phyloP scores from a whole-genome alignment of 2,113 vertebrate species.

The Heterotis niloticus region DNA sequence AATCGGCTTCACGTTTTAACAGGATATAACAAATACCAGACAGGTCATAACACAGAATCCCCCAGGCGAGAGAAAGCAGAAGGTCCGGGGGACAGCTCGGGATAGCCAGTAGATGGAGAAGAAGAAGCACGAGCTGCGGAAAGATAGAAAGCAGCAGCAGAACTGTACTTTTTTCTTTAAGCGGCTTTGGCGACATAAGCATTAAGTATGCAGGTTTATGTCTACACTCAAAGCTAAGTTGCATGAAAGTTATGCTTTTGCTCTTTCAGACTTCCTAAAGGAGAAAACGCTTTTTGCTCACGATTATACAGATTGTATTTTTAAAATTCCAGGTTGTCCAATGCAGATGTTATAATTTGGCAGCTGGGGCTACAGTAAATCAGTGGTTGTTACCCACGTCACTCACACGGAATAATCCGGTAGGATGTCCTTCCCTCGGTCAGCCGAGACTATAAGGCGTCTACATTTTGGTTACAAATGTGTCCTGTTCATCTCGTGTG shows the following conservation, averaged over 20 bases:
- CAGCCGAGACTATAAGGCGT: too few relatives aligned
- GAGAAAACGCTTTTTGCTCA: too few relatives aligned
- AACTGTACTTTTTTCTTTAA: neutral
- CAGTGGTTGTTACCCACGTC: too few relatives aligned
- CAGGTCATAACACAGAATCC: constrained; percentile 10
- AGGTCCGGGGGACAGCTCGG: neutral
- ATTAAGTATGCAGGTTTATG: neutral
- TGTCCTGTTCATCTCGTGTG: neutral
- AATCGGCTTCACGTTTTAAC: neutral
- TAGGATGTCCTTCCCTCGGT: too few relatives aligned
- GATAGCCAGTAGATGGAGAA: neutral
- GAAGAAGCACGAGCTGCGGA: neutral
- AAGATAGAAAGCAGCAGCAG: too few relatives aligned
- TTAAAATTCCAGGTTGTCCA: too few relatives aligned
- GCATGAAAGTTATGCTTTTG: neutral
- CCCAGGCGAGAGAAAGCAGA: neutral
- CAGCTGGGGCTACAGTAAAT: too few relatives aligned
- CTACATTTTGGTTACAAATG: too few relatives aligned
- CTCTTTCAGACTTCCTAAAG: neutral
- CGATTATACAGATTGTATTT: too few relatives aligned
- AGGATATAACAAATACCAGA: constrained; percentile 4
- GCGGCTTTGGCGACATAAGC: neutral
- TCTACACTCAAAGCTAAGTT: neutral
- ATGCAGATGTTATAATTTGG: too few relatives aligned
- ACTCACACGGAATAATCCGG: too few relatives aligned